Evolutionary conservation across 2,113 vertebrate species (phyloP).

Genomic region (Rhinoptilus africanus): DNA sequence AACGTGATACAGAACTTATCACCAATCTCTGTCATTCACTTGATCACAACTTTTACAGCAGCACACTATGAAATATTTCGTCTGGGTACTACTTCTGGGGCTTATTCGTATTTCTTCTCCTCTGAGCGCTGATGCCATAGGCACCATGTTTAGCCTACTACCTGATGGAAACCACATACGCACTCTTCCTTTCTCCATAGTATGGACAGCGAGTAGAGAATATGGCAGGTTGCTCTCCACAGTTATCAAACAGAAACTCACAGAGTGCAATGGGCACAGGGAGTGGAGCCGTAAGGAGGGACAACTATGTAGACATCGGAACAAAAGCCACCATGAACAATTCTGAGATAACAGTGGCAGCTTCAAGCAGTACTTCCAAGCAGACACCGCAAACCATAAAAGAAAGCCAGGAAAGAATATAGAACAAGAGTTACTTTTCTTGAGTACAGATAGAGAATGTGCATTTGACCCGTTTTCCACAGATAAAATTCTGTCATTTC

Average conservation of each 20-base stretch:
- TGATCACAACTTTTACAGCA: background rate
- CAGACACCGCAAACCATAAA: background rate
- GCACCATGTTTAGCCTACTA: background rate
- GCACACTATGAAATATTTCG: background rate
- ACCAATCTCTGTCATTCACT: background rate
- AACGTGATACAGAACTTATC: background rate
- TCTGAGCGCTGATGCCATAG: background rate
- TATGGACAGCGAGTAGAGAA: background rate
- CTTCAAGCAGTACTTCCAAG: background rate
- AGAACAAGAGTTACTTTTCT: background rate
- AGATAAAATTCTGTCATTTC: background rate
- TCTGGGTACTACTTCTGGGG: background rate
- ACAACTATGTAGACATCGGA: rapidly evolving
- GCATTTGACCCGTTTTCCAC: background rate
- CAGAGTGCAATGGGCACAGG: background rate
- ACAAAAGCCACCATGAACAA: background rate
- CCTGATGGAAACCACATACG: background rate
- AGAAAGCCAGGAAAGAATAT: background rate
- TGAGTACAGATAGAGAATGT: background rate
- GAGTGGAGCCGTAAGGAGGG: background rate
- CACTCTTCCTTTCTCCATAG: background rate
- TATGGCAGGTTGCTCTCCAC: background rate
- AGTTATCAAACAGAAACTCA: background rate
- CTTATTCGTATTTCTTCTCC: background rate
- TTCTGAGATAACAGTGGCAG: rapidly evolving